A percentile compares a stretch with the other conserved stretches of the same genome.
Evolutionary conservation across 2,797 vertebrate species (phyloP).

Genomic region (Sebastes hubbsi): DNA sequence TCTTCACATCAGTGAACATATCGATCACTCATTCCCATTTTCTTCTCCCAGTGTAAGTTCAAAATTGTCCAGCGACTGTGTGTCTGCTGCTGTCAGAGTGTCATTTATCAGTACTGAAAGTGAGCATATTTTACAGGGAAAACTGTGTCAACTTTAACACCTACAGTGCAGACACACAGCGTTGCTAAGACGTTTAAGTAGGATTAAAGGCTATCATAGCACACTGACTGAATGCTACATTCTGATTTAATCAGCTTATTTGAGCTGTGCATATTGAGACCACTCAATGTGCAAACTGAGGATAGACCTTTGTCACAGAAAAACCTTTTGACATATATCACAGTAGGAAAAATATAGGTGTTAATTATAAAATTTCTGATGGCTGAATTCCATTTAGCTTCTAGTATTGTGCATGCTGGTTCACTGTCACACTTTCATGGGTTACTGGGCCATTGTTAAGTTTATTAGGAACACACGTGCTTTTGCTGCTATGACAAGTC

Average conservation of each 20-base stretch:
- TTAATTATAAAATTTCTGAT: background rate
- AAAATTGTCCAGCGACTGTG: background rate
- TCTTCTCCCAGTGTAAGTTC: conserved; percentile 40
- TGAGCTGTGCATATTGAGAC: conserved; percentile 10
- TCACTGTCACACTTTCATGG: background rate
- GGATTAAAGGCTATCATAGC: conserved; percentile 42
- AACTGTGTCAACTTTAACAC: background rate
- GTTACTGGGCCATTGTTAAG: background rate
- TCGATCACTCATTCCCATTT: conserved; percentile 65
- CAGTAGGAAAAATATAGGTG: background rate
- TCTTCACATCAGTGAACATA: conserved; percentile 61
- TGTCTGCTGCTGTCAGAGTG: conserved; percentile 17
- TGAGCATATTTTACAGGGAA: conserved; percentile 1
- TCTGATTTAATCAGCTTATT: conserved; percentile 45
- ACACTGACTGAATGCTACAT: conserved; percentile 29
- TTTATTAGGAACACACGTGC: background rate
- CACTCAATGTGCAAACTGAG: conserved; percentile 13
- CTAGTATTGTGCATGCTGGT: background rate
- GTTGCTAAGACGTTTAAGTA: conserved; percentile 21
- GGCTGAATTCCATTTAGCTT: background rate
- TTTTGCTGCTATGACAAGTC: background rate
- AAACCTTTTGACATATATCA: background rate
- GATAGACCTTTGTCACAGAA: background rate
- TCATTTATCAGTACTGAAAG: conserved; percentile 27
- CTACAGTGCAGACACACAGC: background rate